Evolutionary conservation across 1,140 invertebrate genomes (phyloP), one percentile per base, ranked within the genome.

Genomic region (Vollenhovia emeryi): DNA sequence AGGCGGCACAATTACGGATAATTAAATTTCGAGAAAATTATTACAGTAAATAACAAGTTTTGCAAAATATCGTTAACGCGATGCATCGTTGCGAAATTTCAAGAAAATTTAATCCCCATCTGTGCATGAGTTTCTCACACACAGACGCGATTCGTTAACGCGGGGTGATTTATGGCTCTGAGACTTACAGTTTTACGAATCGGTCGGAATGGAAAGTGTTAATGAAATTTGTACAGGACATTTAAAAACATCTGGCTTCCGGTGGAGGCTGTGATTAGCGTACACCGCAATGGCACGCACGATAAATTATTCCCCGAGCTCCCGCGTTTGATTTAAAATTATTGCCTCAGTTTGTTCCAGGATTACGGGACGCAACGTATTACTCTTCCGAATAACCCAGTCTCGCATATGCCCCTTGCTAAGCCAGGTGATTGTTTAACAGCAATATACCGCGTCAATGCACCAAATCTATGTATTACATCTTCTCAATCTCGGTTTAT

Each of bases 291-390:
- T 50, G 57, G 75, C 73, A 87, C 79, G 85, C 60, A 64, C 89
- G 86, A 92, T 89, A 89, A 92, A 92, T 92, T 91, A 92, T 90
- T 91, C 87, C 71, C 86, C 83, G 64, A 76, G 83, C 75, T 74
- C 78, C 52, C 86, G 75, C 87, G 86, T 92, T 91, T 92, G 91
- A 92, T 92, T 91, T 86, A 91, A 92, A 92, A 91, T 91, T 91
- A 92, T 91, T 89, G 89, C 89, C 66, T 75, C 84, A 91, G 88
- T 91, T 91, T 91, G 86, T 92, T 89, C 69, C 74, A 79, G 90
- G 89, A 91, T 92, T 91, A 92, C 85, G 84, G 86, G 64, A 64
- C 69, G 69, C 89, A 68, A 86, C 86, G 84, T 91, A 91, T 92
- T 90, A 92, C 89, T 89, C 87, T 91, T 84, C 87, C 57, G 68